Base-by-base conservation (phyloP, 2,888 invertebrate genomes). In the Geotrupes spiniger region DNA sequence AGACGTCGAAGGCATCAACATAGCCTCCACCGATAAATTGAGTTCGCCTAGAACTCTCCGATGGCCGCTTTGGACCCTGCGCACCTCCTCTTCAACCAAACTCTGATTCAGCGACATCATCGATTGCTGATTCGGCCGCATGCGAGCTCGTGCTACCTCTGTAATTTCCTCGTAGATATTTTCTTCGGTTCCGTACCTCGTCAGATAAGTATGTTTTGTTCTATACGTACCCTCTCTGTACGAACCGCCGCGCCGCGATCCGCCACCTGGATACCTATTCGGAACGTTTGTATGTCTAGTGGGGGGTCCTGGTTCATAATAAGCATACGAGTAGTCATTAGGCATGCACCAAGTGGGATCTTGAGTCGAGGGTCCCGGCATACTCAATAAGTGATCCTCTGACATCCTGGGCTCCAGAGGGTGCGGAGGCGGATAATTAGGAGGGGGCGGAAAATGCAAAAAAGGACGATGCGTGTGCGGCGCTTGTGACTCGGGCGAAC, bases 21-120 rank as follows among this genome's bases (percentile, higher is more conserved):
- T 91, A 36, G 89, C 91, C 74, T 92, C 92, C 36, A 72, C 88
- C 60, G 91, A 88, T 51, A 92, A 79, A 77, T 92, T 92, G 50
- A 92, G 76, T 72, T 92, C 90, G 36, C 89, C 91, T 54, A 92
- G 78, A 59, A 91, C 88, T 66, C 88, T 79, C 62, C 85, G 84
- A 73, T 92, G 92, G 46, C 87, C 81, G 54, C 84, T 86, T 71
- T 91, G 90, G 40, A 92, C 91, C 56, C 87, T 79, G 42, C 89
- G 82, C 44, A 90, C 85, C 73, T 92, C 91, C 70, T 90, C 90
- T 65, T 88, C 89, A 27, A 91, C 84, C 47, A 89, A 79, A 62
- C 82, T 83, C 66, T 85, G 82, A 65, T 83, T 82, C 49, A 85
- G 73, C 4, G 85, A 84, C 49, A 84, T 81, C 37, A 84, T 77